Base-by-base conservation (phyloP, 2,797 vertebrate genomes). In the Phataginus tetradactyla region DNA sequence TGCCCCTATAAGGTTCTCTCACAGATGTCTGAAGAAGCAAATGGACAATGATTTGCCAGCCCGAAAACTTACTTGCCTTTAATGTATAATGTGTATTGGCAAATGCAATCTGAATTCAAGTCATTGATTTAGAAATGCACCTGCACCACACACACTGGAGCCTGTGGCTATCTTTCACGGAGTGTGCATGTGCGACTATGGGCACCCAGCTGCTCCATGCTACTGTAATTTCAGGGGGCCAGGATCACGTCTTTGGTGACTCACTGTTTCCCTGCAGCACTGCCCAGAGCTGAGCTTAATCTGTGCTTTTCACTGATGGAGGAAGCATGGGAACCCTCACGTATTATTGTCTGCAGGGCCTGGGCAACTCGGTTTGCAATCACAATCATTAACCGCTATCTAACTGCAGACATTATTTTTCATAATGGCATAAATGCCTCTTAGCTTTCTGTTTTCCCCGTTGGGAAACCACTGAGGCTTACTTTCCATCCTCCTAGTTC, bases 111-210 rank as follows among this genome's bases (percentile, higher is more conserved):
- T 42, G 63, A 91, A 57, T 79, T 75, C 68, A 86, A 75, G 83
- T 53, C 59, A 71, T 23, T 49, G 81, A n/a, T 78, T 88, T 95
- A 71, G 64, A 96, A 83, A 75, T 37, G 63, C 80, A 75, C 20
- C 25, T 51, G 18, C 8, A 2, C 69, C 69, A 10, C 55, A 85
- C 72, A 37, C 4, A 21, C 39, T 71, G 64, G 45, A 86, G 53
- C 25, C 13, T 21, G 20, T 32, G 4, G 39, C 37, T 94, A 0
- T 51, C 61, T 86, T 69, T 27, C 0, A 1, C 15, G 15, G 51
- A 10, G n/a, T 23, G 39, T 20, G 17, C 12, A 3, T 4, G 53
- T 49, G 29, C 57, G 53, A 20, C 18, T 53, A 23, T 1, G 15
- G 29, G 20, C 15, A 34, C 27, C 29, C 72, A 37, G 27, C 21